Evolutionary conservation across 1,140 invertebrate genomes (phyloP).

Genomic region (Drosophila virilis): DNA sequence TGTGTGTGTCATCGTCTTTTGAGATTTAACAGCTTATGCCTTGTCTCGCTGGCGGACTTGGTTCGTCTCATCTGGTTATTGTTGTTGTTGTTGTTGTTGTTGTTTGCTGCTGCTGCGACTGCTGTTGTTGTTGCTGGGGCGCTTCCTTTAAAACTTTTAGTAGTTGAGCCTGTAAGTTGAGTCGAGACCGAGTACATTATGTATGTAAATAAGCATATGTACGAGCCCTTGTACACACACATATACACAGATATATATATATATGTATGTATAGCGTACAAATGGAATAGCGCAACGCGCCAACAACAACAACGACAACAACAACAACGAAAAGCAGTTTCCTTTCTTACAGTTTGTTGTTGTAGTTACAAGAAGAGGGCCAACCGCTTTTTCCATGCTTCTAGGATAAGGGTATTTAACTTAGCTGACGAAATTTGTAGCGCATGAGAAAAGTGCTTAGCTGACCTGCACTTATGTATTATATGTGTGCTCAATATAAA

Average conservation of each 20-base stretch:
- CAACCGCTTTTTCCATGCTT: slow-evolving; percentile 1
- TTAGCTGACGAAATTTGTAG: too few species aligned
- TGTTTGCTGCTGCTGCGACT: neutral
- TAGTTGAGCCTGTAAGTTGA: slow-evolving; percentile 60
- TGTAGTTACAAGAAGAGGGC: slow-evolving; percentile 20
- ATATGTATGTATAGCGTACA: slow-evolving; percentile 30
- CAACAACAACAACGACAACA: slow-evolving; percentile 3
- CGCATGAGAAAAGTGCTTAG: too few species aligned
- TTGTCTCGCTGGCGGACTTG: slow-evolving; percentile 8
- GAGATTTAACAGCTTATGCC: slow-evolving; percentile 45
- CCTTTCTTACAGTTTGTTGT: slow-evolving; percentile 27
- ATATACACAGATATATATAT: slow-evolving; percentile 24
- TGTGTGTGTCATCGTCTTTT: slow-evolving; percentile 50
- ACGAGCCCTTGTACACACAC: neutral
- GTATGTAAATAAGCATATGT: slow-evolving; percentile 65
- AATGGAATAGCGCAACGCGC: slow-evolving; percentile 16
- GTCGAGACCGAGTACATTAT: slow-evolving; percentile 56
- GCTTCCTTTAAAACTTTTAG: slow-evolving; percentile 48
- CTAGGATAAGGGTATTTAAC: neutral
- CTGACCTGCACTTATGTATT: too few species aligned
- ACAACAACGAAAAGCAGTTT: slow-evolving; percentile 21
- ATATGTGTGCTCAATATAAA: too few species aligned
- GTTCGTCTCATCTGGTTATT: slow-evolving; percentile 27
- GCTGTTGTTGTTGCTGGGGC: slow-evolving; percentile 26
- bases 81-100: slow-evolving; percentile 22